These are phyloP conservation scores for Anguilla pacifica DNA, from an alignment of 2,797 vertebrate genomes.

Conservation along the genomic window DNA sequence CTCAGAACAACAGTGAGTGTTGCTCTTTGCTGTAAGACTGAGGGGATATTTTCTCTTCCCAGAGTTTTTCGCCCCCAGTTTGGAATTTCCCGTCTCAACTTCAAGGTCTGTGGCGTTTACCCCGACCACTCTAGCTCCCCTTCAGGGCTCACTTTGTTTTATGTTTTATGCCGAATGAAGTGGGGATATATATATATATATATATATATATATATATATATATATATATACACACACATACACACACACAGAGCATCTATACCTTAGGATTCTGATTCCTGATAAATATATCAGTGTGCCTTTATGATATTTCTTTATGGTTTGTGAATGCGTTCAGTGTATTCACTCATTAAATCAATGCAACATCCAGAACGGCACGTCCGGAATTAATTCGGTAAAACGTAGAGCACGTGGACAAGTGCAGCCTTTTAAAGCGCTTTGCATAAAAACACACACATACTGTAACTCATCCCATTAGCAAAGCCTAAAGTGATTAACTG, in stretches of 20 bases:
- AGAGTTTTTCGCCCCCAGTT: too few species aligned
- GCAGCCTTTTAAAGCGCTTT: conserved; percentile 16
- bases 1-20: too few species aligned
- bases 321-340: neutral
- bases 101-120: too few species aligned
- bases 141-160: too few species aligned
- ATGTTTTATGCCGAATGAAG: too few species aligned
- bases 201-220: too few species aligned
- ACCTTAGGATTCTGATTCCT: neutral
- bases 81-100: too few species aligned
- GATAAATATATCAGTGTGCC: neutral
- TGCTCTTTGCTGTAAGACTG: too few species aligned
- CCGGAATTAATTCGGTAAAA: neutral
- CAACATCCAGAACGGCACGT: neutral
- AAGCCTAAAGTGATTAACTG: conserved; percentile 37
- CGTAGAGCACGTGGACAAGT: neutral
- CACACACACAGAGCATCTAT: conserved; percentile 29
- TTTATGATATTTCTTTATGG: neutral
- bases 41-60: too few species aligned
- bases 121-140: too few species aligned
- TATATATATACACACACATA: too few species aligned
- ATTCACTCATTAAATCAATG: conserved; percentile 1
- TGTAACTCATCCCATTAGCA: conserved; percentile 24
- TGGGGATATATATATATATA: too few species aligned
- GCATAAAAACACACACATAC: conserved; percentile 20